Conservation (phyloP, 2,113 vertebrate species). For the Myxocyprinus asiaticus region DNA sequence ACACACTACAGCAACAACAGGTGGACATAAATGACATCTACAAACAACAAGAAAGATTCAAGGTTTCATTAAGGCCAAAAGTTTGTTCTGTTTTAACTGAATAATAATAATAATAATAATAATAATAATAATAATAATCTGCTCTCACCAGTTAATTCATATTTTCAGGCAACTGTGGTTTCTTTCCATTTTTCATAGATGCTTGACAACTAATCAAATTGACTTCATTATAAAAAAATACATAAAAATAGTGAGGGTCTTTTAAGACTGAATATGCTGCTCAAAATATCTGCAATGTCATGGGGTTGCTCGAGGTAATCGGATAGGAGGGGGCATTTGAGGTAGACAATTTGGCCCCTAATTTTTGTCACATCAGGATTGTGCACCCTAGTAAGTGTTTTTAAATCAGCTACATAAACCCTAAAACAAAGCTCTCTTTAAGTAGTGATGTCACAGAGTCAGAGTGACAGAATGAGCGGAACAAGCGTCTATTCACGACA, state of each 20-base stretch:
- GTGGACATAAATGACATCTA: no score
- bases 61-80: no score
- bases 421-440: constrained; percentile 60
- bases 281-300: background rate
- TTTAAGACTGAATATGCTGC: background rate
- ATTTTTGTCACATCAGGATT: constrained; percentile 67
- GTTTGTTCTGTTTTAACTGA: no score
- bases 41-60: no score
- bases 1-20: no score
- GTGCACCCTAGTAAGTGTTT: constrained; percentile 57
- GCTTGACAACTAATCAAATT: background rate
- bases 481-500: constrained; percentile 77
- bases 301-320: constrained; percentile 36
- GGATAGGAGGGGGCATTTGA: constrained; percentile 52
- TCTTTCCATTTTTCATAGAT: background rate
- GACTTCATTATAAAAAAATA: background rate
- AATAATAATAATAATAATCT: no score
- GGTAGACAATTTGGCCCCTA: constrained; percentile 51
- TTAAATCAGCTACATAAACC: constrained; percentile 70
- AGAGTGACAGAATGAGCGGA: constrained; percentile 57
- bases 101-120: no score
- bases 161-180: no score
- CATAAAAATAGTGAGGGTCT: background rate
- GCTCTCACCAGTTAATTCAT: no score
- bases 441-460: constrained; percentile 50